A percentile compares a stretch with the other conserved stretches of the same genome.
These are phyloP conservation scores for Mohoua ochrocephala DNA, from an alignment of 2,113 vertebrate genomes.

Conservation along the genomic window DNA sequence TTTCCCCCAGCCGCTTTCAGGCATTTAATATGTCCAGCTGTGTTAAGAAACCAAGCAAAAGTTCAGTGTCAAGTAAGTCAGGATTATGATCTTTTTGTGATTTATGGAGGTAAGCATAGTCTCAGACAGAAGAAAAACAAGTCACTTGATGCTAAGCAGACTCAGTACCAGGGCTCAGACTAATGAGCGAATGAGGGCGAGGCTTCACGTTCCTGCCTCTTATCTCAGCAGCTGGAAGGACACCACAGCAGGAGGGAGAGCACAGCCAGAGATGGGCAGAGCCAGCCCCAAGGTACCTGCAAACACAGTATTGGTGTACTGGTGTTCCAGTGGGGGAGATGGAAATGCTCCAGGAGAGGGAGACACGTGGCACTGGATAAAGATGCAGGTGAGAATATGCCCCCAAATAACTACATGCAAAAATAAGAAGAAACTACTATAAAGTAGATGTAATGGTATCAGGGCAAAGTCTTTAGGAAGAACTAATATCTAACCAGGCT, in stretches of 20 bases:
- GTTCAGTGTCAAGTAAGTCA: slow-evolving; percentile 1
- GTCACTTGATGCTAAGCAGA: slow-evolving; percentile 65
- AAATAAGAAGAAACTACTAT: not conserved
- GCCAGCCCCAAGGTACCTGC: not conserved
- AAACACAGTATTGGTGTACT: fast-evolving
- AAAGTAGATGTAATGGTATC: not conserved
- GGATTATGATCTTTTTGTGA: slow-evolving; percentile 31
- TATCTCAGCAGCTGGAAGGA: slow-evolving; percentile 52
- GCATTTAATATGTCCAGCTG: not conserved
- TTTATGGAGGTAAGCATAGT: slow-evolving; percentile 30
- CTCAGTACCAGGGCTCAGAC: slow-evolving; percentile 16
- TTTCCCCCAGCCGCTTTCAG: not conserved
- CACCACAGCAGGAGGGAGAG: not conserved
- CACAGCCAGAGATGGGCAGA: not conserved
- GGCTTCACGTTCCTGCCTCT: slow-evolving; percentile 39
- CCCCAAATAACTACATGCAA: not conserved
- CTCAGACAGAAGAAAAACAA: slow-evolving; percentile 63
- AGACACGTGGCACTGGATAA: fast-evolving
- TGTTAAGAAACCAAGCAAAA: not conserved
- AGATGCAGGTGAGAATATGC: not conserved
- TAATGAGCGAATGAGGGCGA: slow-evolving; percentile 28
- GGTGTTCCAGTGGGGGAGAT: not conserved
- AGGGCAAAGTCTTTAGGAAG: not conserved
- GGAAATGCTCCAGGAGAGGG: not conserved
- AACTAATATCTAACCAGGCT: not conserved